These are phyloP conservation scores for Leptinotarsa lineolata DNA, from an alignment of 1,140 invertebrate genomes.

Conservation along the genomic window DNA sequence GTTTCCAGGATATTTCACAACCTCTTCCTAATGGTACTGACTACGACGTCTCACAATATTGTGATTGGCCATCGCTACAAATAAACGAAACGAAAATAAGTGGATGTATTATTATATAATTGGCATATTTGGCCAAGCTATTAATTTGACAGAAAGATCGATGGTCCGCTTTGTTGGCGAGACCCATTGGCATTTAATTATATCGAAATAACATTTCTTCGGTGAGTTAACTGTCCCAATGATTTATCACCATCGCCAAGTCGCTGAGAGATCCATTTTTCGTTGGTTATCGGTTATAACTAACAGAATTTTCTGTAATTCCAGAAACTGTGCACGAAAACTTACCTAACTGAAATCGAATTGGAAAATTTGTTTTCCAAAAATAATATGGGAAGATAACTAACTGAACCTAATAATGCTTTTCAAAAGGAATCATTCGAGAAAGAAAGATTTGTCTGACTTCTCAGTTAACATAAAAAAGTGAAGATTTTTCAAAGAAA, in stretches of 20 bases:
- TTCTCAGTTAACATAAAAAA: too few species aligned
- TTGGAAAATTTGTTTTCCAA: too few species aligned
- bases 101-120: slow-evolving; percentile 6
- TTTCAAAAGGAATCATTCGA: too few species aligned
- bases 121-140: slow-evolving; percentile 7
- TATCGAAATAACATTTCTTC: neutral
- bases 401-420: too few species aligned
- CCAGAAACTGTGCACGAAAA: neutral
- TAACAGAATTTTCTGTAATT: neutral
- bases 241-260: neutral
- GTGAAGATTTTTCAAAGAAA: too few species aligned
- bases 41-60: neutral
- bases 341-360: too few species aligned
- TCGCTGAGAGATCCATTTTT: neutral
- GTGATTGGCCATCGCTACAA: neutral
- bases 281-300: neutral
- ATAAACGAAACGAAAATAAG: neutral
- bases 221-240: neutral
- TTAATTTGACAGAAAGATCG: slow-evolving; percentile 2
- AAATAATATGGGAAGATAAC: too few species aligned
- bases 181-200: slow-evolving; percentile 5
- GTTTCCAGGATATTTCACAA: too few species aligned
- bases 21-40: too few species aligned
- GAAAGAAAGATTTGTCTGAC: too few species aligned
- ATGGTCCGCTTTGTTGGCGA: neutral